phyloP scores from a whole-genome alignment of 1,140 invertebrate species.

The Charaxes varanes region DNA sequence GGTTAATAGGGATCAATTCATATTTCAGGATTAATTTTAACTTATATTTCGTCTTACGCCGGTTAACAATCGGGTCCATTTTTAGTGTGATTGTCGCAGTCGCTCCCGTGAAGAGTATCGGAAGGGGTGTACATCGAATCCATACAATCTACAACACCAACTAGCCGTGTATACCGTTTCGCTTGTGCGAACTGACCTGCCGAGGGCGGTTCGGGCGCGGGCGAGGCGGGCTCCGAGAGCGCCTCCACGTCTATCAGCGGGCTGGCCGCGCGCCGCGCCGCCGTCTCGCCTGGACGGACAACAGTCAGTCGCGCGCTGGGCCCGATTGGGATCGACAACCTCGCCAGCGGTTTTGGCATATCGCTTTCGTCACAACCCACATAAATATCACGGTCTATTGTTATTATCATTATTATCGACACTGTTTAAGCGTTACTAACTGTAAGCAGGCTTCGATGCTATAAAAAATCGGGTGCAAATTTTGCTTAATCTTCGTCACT shows the following conservation, averaged over 20 bases:
- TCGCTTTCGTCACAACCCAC: slow-evolving; percentile 2
- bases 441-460: too few relatives aligned
- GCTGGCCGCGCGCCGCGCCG: slow-evolving; percentile 77
- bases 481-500: too few relatives aligned
- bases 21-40: too few relatives aligned
- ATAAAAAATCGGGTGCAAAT: too few relatives aligned
- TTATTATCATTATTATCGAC: not conserved
- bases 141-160: slow-evolving; percentile 6
- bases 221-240: slow-evolving; percentile 79
- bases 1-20: too few relatives aligned
- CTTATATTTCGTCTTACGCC: too few relatives aligned
- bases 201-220: slow-evolving; percentile 74
- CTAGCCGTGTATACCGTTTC: slow-evolving; percentile 57
- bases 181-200: slow-evolving; percentile 77
- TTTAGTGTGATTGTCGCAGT: too few relatives aligned
- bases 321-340: slow-evolving; percentile 14
- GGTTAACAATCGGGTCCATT: too few relatives aligned
- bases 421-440: not conserved
- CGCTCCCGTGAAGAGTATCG: too few relatives aligned
- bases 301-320: slow-evolving; percentile 8
- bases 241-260: slow-evolving; percentile 86
- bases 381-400: slow-evolving; percentile 1
- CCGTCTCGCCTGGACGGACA: slow-evolving; percentile 78
- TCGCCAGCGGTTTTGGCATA: slow-evolving; percentile 13
- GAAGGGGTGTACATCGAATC: too few relatives aligned